A percentile compares a stretch with the other conserved stretches of the same genome.
These are phyloP conservation scores for Artibeus lituratus DNA, from an alignment of 2,797 vertebrate species.

Conservation along the genomic window DNA sequence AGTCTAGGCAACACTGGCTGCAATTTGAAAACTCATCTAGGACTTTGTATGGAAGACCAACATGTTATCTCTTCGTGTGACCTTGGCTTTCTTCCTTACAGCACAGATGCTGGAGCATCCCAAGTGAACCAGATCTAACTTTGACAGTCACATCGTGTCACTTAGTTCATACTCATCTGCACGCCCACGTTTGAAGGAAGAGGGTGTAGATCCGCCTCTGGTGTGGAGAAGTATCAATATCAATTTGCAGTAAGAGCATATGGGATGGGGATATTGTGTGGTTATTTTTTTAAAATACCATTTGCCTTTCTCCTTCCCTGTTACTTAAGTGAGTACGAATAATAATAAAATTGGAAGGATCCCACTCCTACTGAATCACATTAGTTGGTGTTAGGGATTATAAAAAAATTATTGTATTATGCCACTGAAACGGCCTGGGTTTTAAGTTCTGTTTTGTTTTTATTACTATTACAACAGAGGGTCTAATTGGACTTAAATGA, in stretches of 20 bases:
- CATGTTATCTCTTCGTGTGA: not conserved
- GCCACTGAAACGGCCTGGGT: not conserved
- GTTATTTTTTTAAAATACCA: not conserved
- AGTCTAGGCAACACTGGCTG: not conserved
- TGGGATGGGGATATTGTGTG: not conserved
- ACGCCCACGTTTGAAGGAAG: not conserved
- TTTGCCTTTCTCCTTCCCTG: not conserved
- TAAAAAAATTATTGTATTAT: not conserved
- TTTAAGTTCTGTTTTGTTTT: not conserved
- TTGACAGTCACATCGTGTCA: not conserved
- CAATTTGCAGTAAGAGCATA: not conserved
- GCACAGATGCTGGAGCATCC: not conserved
- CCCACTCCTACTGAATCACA: not conserved
- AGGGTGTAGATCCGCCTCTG: not conserved
- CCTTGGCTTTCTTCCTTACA: not conserved
- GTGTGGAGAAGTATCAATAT: not conserved
- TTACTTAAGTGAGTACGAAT: not conserved
- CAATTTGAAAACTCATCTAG: not conserved
- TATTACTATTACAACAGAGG: not conserved
- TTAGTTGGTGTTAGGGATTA: not conserved
- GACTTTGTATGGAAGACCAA: not conserved
- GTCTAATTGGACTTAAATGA: not conserved
- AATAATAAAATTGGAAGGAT: not conserved
- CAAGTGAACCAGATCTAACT: not conserved
- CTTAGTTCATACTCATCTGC: not conserved